Conservation (phyloP, 2,888 invertebrate genomes). For the Neocrepidodera transversa region DNA sequence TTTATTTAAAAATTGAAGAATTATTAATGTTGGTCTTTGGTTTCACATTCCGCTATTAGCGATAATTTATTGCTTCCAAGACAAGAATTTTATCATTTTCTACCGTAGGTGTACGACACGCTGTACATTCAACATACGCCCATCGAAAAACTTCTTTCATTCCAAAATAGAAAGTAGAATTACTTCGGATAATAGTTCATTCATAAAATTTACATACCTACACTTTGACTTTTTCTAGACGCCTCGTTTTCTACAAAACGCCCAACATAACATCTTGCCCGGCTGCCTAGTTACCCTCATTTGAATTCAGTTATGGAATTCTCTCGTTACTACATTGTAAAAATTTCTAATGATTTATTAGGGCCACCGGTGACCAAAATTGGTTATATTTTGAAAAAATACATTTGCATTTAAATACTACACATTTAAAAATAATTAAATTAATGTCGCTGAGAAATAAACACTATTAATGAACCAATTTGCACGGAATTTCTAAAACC, state of each 20-base stretch:
- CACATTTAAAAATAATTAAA: too few relatives aligned
- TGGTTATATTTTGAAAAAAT: too few relatives aligned
- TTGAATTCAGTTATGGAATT: slow-evolving; percentile 14
- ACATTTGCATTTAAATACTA: too few relatives aligned
- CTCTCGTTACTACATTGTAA: not conserved
- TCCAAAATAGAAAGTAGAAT: slow-evolving; percentile 44
- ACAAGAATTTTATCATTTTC: slow-evolving; percentile 13
- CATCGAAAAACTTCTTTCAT: slow-evolving; percentile 30
- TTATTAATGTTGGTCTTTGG: not conserved
- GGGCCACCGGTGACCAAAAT: too few relatives aligned
- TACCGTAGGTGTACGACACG: slow-evolving; percentile 17
- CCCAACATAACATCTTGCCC: slow-evolving; percentile 16
- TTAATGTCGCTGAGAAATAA: too few relatives aligned
- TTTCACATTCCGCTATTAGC: slow-evolving; percentile 3
- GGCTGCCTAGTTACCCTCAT: slow-evolving; percentile 6
- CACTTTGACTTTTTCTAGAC: slow-evolving; percentile 26
- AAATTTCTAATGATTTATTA: slow-evolving; percentile 7
- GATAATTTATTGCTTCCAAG: slow-evolving; percentile 6
- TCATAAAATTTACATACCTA: slow-evolving; percentile 38
- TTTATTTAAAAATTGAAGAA: too few relatives aligned
- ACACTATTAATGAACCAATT: too few relatives aligned
- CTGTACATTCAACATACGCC: slow-evolving; percentile 28
- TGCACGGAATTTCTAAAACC: too few relatives aligned
- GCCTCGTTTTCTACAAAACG: slow-evolving; percentile 26
- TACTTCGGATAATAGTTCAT: slow-evolving; percentile 45